Evolutionary conservation across 2,888 invertebrate genomes (phyloP), one percentile per base, ranked within the genome.

Genomic region (Chaitophorus viminalis): DNA sequence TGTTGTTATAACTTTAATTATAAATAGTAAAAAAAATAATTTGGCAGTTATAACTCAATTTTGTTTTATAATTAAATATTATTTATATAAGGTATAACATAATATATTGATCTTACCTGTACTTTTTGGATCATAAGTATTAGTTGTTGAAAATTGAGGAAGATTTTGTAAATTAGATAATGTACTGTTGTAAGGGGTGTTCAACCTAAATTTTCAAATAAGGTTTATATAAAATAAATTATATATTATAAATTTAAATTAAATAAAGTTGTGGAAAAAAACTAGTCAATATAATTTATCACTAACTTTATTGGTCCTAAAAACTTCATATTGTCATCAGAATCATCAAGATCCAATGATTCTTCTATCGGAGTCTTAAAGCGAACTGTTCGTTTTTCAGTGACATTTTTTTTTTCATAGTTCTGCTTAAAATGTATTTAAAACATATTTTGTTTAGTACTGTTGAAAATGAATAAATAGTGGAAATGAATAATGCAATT

Each of bases 301-400:
- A 72, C 79, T 74, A 74, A 87, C 86, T 87, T 87, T 72, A 87
- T 87, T 60, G 86, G 86, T 39, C 86, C 86, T 79, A 87, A 87
- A 79, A 87, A 87, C 31, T 87, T 87, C 79, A 81, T 87, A 70
- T 87, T 87, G 31, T 87, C 86, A 14, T 87, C 86, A 14, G 86
- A 79, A 65, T 81, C 31, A 60, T 79, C 60, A 25, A 87, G 21
- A 60, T 87, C 86, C 52, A 87, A 74, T 39, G 86, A 87, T 21
- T 87, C 86, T 87, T 87, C 86, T 52, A 87, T 87, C 11, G 86
- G 86, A 77, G 79, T 87, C 46, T 87, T 87, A 79, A 87, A 87
- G 0, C 86, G 79, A n/a, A 87, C 86, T 6, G 86, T 79, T 54
- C 86, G 74, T 79, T 87, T 87, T 21, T 87, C 86, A 9, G 60